Conservation (phyloP, 2,888 invertebrate genomes). For the Tiphia femorata region DNA sequence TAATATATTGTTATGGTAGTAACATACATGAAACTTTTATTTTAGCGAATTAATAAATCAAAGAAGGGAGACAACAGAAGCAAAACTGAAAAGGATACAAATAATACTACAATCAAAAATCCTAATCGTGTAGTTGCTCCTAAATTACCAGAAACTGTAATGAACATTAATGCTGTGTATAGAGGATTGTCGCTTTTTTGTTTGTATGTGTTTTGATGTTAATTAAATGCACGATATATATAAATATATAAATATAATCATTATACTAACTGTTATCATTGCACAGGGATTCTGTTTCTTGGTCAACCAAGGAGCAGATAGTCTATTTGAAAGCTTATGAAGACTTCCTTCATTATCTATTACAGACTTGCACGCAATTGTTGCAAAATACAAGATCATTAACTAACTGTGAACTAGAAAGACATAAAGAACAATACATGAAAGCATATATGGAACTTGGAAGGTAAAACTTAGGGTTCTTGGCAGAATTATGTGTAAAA, state of each 20-base stretch:
- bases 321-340: conserved; percentile 70
- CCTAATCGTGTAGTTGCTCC: conserved; percentile 47
- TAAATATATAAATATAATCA: background rate
- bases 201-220: conserved; percentile 60
- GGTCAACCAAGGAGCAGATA: conserved; percentile 72
- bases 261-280: conserved; percentile 10
- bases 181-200: conserved; percentile 69
- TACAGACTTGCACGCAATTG: conserved; percentile 69
- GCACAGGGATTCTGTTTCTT: conserved; percentile 71
- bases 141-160: conserved; percentile 68
- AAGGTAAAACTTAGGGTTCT: conserved; percentile 55
- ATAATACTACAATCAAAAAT: conserved; percentile 60
- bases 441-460: conserved; percentile 65
- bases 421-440: conserved; percentile 53
- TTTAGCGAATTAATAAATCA: conserved; percentile 65
- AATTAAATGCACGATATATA: background rate
- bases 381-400: conserved; percentile 64
- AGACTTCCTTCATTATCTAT: conserved; percentile 74
- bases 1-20: background rate
- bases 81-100: conserved; percentile 62
- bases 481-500: background rate
- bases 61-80: conserved; percentile 67
- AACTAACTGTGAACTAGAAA: conserved; percentile 57
- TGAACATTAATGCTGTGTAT: conserved; percentile 67
- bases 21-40: conserved; percentile 6